Base-by-base conservation (phyloP, 2,113 vertebrate species). In the Apus apus region DNA sequence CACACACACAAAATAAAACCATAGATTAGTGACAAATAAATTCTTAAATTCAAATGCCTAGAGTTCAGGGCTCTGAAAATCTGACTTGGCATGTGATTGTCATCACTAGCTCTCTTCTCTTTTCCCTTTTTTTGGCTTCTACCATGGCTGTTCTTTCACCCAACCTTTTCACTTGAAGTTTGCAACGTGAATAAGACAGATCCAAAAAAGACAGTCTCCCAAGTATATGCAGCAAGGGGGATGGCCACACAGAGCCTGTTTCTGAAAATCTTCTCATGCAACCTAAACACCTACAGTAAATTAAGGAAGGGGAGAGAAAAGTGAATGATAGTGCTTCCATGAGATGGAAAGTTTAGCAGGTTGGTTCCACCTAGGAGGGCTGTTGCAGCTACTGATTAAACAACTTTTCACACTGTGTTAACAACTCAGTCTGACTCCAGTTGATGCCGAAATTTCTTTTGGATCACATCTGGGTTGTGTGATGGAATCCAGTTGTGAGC, bases 341-440 rank as follows among this genome's bases (percentile, higher is more conserved):
- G 9, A 78, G 75, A 38, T 27, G 65, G n/a, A 10, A 61, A 68
- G 66, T 53, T 82, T n/a, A 56, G 71, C 73, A 91, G 82, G 61
- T 50, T 92, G 68, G 45, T 26, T 92, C 73, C 76, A 50, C 88
- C 62, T 91, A 66, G 76, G 58, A 92, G 91, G 46, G 80, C 58
- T 82, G 66, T 53, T 75, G 75, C 65, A 95, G 82, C 78, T 86
- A 78, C 85, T 65, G 94, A 73, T 77, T 60, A 58, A 58, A 86
- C 53, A 85, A 82, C 40, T 38, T 58, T 82, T 91, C 87, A 73
- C 53, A 77, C 86, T 64, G 70, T 17, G 77, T 74, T 95, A 94
- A 94, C 87, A 88, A 48, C 85, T 78, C 89, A 27, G 36, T 30
- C 65, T 70, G 75, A 71, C 79, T 86, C 48, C 89, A 54, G 71